These are phyloP conservation scores for Tokudaia muenninki DNA, from an alignment of 2,797 vertebrate species.

Conservation along the genomic window DNA sequence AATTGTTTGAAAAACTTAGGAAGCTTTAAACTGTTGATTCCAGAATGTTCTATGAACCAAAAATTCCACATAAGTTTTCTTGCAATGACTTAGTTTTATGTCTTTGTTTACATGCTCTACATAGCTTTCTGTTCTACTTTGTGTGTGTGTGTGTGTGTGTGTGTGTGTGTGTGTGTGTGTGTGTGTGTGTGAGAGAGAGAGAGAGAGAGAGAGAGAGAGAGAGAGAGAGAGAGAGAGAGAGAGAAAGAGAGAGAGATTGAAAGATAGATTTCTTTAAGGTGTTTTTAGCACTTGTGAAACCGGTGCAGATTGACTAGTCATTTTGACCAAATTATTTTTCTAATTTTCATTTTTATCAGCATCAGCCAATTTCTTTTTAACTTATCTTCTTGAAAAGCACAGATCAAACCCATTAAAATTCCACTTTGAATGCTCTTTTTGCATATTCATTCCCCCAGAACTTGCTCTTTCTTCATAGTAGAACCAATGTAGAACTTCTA, in stretches of 20 bases:
- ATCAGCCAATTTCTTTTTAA: not conserved
- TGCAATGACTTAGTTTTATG: not conserved
- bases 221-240: too few relatives aligned
- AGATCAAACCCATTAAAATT: not conserved
- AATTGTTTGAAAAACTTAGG: not conserved
- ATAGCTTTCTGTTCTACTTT: not conserved
- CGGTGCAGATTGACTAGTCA: not conserved
- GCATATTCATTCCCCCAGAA: not conserved
- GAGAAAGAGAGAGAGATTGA: too few relatives aligned
- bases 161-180: not conserved
- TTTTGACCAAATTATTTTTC: not conserved
- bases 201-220: too few relatives aligned
- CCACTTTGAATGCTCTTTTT: not conserved
- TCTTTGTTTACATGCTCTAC: not conserved
- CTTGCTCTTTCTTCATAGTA: not conserved
- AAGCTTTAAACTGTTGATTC: constrained; percentile 2
- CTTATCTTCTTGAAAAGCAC: not conserved
- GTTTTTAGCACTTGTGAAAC: not conserved
- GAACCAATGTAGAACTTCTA: not conserved
- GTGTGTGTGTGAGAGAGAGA: too few relatives aligned
- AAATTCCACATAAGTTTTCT: not conserved
- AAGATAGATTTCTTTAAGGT: not conserved
- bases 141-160: not conserved
- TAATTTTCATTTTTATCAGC: not conserved
- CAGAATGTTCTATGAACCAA: not conserved